These are phyloP conservation scores for Leptinotarsa peninsularis DNA, from an alignment of 2,888 invertebrate species.

Conservation along the genomic window DNA sequence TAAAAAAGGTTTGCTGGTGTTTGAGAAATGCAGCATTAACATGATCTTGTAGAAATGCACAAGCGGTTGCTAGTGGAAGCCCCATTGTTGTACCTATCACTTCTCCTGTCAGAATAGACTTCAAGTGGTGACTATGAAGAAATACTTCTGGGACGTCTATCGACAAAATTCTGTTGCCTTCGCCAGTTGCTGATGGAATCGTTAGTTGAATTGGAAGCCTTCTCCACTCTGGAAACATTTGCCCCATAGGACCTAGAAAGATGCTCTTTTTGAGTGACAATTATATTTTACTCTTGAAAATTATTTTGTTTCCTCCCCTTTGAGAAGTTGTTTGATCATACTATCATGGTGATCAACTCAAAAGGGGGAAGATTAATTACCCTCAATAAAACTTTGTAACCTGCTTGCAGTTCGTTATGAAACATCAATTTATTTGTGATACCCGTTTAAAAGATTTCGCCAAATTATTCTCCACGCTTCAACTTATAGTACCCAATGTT, in stretches of 20 bases:
- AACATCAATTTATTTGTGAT: too few relatives aligned
- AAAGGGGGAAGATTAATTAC: too few relatives aligned
- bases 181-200: constrained; percentile 78
- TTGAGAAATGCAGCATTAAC: constrained; percentile 79
- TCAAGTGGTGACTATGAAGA: constrained; percentile 69
- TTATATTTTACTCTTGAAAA: too few relatives aligned
- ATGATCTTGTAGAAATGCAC: constrained; percentile 85
- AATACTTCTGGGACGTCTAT: constrained; percentile 91
- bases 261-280: too few relatives aligned
- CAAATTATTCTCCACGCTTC: too few relatives aligned
- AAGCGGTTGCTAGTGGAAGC: constrained; percentile 83
- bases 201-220: constrained; percentile 78
- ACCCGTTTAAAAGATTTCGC: too few relatives aligned
- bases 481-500: too few relatives aligned
- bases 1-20: constrained; percentile 51
- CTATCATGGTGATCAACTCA: too few relatives aligned
- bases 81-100: constrained; percentile 91
- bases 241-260: constrained; percentile 30
- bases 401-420: too few relatives aligned
- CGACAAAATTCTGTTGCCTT: constrained; percentile 78
- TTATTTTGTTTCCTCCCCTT: too few relatives aligned
- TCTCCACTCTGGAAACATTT: constrained; percentile 58
- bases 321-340: too few relatives aligned
- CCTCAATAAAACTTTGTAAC: too few relatives aligned
- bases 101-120: constrained; percentile 83